Base-by-base conservation (phyloP, 2,888 invertebrate species). In the Mesochorus sp. region DNA sequence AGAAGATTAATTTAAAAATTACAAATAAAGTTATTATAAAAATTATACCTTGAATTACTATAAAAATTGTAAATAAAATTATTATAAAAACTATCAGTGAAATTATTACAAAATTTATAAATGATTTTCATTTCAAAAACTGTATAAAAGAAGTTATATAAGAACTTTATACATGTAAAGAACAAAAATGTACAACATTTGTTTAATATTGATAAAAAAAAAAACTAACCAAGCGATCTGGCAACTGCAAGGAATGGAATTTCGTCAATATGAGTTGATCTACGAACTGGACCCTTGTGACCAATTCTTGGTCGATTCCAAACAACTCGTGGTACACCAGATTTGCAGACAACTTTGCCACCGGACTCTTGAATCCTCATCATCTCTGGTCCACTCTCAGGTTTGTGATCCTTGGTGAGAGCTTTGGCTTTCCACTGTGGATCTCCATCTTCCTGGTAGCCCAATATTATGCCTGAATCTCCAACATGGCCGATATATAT, bases 401-500 rank as follows among this genome's bases (percentile, higher is more conserved):
- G 99, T 90, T 99, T 99, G 91, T 99, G 99, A 89, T 99, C 99
- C 84, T 94, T 94, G 0, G 98, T 98, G 72, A 98, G 91, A 5
- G 96, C 94, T 88, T 94, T 95, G 0, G 97, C 95, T 78, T 94
- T 94, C 97, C 97, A 98, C 81, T 94, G 93, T 39, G 93, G 92
- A 83, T 94, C 93, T 79, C 92, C 94, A 82, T 94, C 94, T 83
- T 95, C 94, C 89, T 96, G 95, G 90, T 95, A 95, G 17, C 97
- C 98, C 59, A 98, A 92, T 8, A 98, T 96, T 87, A 99, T 97
- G 24, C 96, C 97, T 0, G 99, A 99, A 92, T 99, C 99, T n/a
- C 99, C 99, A 0, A 99, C 99, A 92, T 99, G 99, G 1, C 99
- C 99, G 76, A 98, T 96, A 88, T 98, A 99, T 84, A 99, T 95